phyloP scores from a whole-genome alignment of 1,140 invertebrate genomes.

The Lasaia peninsularis region DNA sequence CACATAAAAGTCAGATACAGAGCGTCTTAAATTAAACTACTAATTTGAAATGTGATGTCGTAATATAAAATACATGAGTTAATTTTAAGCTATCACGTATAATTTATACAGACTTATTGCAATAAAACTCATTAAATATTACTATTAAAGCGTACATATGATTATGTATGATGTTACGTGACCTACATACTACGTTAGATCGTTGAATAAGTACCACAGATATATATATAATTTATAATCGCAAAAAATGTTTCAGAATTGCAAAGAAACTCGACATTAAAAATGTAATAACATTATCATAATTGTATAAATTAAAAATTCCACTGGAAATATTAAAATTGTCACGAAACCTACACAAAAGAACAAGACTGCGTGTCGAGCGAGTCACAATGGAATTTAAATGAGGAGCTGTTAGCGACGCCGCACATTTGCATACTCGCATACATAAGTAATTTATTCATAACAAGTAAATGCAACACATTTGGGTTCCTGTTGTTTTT shows the following conservation, averaged over 20 bases:
- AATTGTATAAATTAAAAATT: slow-evolving; percentile 32
- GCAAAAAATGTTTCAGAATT: slow-evolving; percentile 14
- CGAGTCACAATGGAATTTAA: slow-evolving; percentile 63
- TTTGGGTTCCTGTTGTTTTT: slow-evolving; percentile 1
- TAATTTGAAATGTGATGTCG: background rate
- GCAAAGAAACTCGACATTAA: slow-evolving; percentile 13
- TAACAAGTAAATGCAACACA: slow-evolving; percentile 46
- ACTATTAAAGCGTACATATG: slow-evolving; percentile 5
- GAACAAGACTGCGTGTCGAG: slow-evolving; percentile 43
- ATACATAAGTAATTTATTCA: slow-evolving; percentile 54
- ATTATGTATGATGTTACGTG: slow-evolving; percentile 6
- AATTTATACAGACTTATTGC: background rate
- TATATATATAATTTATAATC: slow-evolving; percentile 6
- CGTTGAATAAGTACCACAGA: background rate
- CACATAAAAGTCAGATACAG: no score
- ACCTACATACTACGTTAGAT: slow-evolving; percentile 10
- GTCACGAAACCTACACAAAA: slow-evolving; percentile 53
- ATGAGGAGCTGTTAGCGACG: slow-evolving; percentile 60
- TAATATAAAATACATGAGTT: background rate
- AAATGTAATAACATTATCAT: slow-evolving; percentile 22
- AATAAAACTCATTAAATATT: slow-evolving; percentile 6
- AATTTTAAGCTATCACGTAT: background rate
- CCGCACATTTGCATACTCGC: slow-evolving; percentile 63
- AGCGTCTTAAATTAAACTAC: background rate
- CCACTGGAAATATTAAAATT: slow-evolving; percentile 41